A percentile compares a stretch with the other conserved stretches of the same genome.
Conservation (phyloP, 2,113 vertebrate genomes). For the Seriola rivoliana region DNA sequence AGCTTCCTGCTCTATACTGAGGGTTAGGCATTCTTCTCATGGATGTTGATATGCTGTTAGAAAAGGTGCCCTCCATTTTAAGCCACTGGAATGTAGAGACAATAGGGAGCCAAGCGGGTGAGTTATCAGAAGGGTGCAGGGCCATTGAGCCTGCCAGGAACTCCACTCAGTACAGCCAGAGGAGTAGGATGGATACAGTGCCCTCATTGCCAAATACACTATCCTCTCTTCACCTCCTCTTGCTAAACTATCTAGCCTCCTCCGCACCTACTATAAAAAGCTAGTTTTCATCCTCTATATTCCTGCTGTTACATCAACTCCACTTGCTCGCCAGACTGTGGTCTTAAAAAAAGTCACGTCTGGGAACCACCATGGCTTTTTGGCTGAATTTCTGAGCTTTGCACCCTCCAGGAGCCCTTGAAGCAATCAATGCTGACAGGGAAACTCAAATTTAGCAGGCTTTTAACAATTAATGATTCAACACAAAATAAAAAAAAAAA, state of each 20-base stretch:
- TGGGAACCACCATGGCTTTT: constrained; percentile 2
- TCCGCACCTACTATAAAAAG: constrained; percentile 31
- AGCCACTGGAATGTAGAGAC: constrained; percentile 69
- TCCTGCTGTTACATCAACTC: constrained; percentile 23
- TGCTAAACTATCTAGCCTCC: constrained; percentile 38
- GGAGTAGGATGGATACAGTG: constrained; percentile 43
- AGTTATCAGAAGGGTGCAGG: constrained; percentile 66
- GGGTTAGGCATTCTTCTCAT: constrained; percentile 43
- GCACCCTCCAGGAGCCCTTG: neutral
- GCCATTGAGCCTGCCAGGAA: constrained; percentile 53
- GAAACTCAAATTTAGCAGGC: neutral
- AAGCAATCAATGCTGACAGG: neutral
- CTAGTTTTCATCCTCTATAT: constrained; percentile 21
- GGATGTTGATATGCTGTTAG: constrained; percentile 31
- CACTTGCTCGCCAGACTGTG: constrained; percentile 14
- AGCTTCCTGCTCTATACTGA: constrained; percentile 3
- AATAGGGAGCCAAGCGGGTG: constrained; percentile 62
- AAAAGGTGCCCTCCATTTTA: constrained; percentile 58
- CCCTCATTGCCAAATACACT: constrained; percentile 33
- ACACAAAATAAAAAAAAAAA: too few species aligned
- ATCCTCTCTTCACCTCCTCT: constrained; percentile 36
- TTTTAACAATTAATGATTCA: neutral
- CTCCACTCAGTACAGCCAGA: constrained; percentile 46
- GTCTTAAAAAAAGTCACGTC: constrained; percentile 2
- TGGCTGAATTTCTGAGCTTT: constrained; percentile 13